These are phyloP conservation scores for Gymnocheta viridis DNA, from an alignment of 2,888 invertebrate species.

Conservation along the genomic window DNA sequence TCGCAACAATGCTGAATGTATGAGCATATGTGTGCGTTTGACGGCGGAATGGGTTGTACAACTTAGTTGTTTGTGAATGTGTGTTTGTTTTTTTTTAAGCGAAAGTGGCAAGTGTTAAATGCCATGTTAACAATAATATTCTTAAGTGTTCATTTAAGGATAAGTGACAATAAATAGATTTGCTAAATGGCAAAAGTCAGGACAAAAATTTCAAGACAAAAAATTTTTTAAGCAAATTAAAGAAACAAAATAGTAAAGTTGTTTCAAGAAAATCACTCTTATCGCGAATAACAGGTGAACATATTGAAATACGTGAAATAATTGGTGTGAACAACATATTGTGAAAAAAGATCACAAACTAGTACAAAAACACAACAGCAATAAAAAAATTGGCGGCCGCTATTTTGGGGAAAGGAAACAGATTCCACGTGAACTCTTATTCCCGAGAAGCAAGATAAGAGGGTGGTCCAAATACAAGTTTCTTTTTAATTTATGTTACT, in stretches of 20 bases:
- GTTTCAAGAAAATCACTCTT: no score
- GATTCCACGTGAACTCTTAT: no score
- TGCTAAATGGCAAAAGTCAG: not conserved
- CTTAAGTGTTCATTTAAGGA: constrained; percentile 54
- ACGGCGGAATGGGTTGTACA: not conserved
- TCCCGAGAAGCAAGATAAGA: no score
- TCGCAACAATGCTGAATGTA: not conserved
- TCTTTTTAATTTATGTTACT: no score
- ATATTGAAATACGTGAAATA: no score
- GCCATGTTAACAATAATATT: constrained; percentile 66
- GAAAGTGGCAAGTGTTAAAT: constrained; percentile 67
- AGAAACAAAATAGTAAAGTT: not conserved
- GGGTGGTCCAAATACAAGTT: no score
- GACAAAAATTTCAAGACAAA: not conserved
- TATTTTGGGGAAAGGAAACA: no score
- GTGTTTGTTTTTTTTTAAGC: constrained; percentile 5
- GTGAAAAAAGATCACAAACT: no score
- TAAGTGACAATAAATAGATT: constrained; percentile 47
- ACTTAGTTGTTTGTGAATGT: not conserved
- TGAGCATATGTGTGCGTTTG: not conserved
- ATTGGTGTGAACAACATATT: no score
- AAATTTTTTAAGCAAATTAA: not conserved
- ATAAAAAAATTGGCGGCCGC: no score
- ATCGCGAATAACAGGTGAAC: no score
- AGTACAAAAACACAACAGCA: no score